These are phyloP conservation scores for Odontocerum albicorne DNA, from an alignment of 2,888 invertebrate genomes.

Conservation along the genomic window DNA sequence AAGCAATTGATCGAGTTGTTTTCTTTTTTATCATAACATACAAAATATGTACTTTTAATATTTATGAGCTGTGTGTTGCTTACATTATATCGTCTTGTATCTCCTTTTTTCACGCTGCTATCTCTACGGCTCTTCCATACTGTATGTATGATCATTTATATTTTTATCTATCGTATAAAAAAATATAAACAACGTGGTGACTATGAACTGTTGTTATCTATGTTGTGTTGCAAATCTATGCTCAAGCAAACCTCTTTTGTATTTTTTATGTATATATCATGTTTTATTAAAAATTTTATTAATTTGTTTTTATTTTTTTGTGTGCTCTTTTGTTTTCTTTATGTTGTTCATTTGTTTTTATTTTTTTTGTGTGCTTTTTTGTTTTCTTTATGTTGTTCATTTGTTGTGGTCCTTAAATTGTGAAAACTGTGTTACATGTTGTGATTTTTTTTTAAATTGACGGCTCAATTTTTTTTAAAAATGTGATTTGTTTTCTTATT, in stretches of 20 bases:
- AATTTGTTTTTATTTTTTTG: conserved; percentile 1
- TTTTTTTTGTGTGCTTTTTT: conserved; percentile 3
- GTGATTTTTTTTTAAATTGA: background rate
- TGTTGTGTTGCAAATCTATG: background rate
- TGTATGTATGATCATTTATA: conserved; percentile 25
- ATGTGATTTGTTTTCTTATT: too few species aligned
- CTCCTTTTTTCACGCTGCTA: conserved; percentile 36
- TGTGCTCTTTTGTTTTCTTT: conserved; percentile 45
- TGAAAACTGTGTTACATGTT: background rate
- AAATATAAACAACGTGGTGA: background rate
- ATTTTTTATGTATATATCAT: background rate
- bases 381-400: background rate
- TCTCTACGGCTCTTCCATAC: conserved; percentile 25
- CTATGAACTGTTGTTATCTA: conserved; percentile 2
- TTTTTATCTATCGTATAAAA: background rate
- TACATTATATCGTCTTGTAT: conserved; percentile 36
- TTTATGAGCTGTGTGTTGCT: conserved; percentile 21
- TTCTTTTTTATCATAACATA: too few species aligned
- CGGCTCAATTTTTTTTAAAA: background rate
- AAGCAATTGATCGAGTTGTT: too few species aligned
- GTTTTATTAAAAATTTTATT: background rate
- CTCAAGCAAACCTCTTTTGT: background rate
- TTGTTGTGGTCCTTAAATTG: background rate
- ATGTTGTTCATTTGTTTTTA: conserved; percentile 41
- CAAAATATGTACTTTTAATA: background rate